Evolutionary conservation across 2,113 vertebrate genomes (phyloP), one percentile per base, ranked within the genome.

Genomic region (Oriolus oriolus): DNA sequence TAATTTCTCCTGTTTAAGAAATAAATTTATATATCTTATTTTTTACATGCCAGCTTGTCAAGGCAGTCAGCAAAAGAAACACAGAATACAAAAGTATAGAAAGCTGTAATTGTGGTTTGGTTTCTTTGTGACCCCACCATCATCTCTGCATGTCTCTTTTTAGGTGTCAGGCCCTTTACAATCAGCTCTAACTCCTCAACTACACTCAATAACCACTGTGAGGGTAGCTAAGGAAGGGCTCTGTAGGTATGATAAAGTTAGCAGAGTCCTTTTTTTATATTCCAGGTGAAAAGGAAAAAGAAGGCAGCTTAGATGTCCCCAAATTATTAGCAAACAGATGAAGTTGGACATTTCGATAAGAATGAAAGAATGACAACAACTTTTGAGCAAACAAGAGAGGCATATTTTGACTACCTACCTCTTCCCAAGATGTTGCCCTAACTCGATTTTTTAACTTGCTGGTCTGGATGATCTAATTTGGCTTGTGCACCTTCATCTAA

Each of bases 261-360:
- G 6, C 8, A 52, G 13, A 84, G 4, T 3, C 9, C 1, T 11
- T 33, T 49, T 26, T 56, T 37, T 8, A n/a, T 26, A 28, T 0
- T 0, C 9, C 23, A 33, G 54, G 5, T 26, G 9, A 49, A 64
- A 91, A 47, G 6, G 13, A 49, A 57, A 39, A 50, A 33, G 3
- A 47, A 60, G 5, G 6, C 30, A n/a, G 1, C n/a, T 91, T 39
- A 71, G 5, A 11, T 42, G 33, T 66, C 21, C 10, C 11, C 17
- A 54, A 3, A 66, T 76, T 86, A 80, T 39, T 57, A 59, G 20
- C 28, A 84, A 80, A 65, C 2, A 69, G 12, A 8, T 69, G 27
- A 73, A 69, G 6, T 1, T 81, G 11, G 3, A 16, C 6, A 24
- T 24, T 64, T 65, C 76, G 33, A 30, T 31, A 63, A 74, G 15